Conservation (phyloP, 2,888 invertebrate species). For the Dugesia japonica region DNA sequence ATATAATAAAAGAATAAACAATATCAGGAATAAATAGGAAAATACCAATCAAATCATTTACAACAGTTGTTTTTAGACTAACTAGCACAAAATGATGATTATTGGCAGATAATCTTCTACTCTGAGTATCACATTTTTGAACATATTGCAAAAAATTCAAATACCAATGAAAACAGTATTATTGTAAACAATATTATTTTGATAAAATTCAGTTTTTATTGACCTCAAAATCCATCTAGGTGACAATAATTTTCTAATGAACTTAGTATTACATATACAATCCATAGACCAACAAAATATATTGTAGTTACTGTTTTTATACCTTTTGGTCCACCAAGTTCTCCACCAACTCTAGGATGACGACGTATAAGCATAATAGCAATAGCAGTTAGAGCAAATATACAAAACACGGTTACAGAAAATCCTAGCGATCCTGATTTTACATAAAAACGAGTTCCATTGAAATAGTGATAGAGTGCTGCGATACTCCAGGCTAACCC, state of each 20-base stretch:
- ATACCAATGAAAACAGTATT: neutral
- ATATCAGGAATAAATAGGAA: constrained; percentile 14
- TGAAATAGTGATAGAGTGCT: constrained; percentile 68
- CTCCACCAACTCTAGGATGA: constrained; percentile 58
- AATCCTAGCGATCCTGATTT: constrained; percentile 74
- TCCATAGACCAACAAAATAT: constrained; percentile 71
- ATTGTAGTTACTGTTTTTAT: constrained; percentile 60
- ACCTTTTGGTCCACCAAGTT: constrained; percentile 70
- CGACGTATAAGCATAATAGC: constrained; percentile 64
- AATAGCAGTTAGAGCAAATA: constrained; percentile 69
- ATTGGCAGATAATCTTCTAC: constrained; percentile 11
- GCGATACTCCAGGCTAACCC: constrained; percentile 97
- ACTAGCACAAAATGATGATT: neutral
- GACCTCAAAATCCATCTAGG: constrained; percentile 65
- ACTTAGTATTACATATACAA: constrained; percentile 75
- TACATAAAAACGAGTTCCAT: constrained; percentile 45
- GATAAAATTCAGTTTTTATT: neutral
- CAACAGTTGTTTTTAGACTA: neutral
- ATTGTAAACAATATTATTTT: neutral
- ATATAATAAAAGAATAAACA: constrained; percentile 7
- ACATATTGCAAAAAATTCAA: neutral
- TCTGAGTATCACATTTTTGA: constrained; percentile 2
- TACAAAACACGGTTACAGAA: constrained; percentile 86
- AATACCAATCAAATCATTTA: constrained; percentile 9
- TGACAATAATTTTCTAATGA: constrained; percentile 79